These are phyloP conservation scores for Zaprionus tsacasi DNA, from an alignment of 1,140 invertebrate species.

Conservation along the genomic window DNA sequence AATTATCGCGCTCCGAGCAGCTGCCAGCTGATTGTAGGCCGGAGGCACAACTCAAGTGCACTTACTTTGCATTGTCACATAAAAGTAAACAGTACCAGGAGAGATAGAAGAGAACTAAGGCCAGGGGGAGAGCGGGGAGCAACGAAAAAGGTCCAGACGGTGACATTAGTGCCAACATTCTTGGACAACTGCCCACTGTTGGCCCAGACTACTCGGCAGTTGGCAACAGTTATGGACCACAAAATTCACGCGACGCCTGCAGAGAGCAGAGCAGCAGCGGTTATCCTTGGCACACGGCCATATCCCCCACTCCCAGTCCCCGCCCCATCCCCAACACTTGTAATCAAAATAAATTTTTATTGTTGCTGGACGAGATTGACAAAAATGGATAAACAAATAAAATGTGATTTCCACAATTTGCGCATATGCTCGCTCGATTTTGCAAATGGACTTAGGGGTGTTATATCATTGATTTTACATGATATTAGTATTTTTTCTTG, in stretches of 20 bases:
- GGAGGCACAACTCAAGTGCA: constrained; percentile 68
- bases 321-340: constrained; percentile 30
- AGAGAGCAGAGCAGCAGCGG: not conserved
- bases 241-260: constrained; percentile 34
- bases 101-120: constrained; percentile 18
- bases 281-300: constrained; percentile 40
- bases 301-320: no score
- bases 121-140: constrained; percentile 10
- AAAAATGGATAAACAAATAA: constrained; percentile 33
- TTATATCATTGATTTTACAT: not conserved
- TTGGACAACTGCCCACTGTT: constrained; percentile 66
- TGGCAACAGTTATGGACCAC: constrained; percentile 58
- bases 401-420: constrained; percentile 11
- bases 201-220: constrained; percentile 13
- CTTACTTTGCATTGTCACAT: constrained; percentile 80
- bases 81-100: constrained; percentile 69
- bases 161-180: constrained; percentile 63
- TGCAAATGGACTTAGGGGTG: not conserved
- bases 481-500: not conserved
- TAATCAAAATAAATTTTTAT: constrained; percentile 78
- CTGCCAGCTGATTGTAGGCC: constrained; percentile 51
- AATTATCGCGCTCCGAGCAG: constrained; percentile 50
- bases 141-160: constrained; percentile 69
- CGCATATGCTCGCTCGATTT: constrained; percentile 31
- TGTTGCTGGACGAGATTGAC: constrained; percentile 53